Conservation (phyloP, 1,140 invertebrate species). For the Drosophila nebulosa region DNA sequence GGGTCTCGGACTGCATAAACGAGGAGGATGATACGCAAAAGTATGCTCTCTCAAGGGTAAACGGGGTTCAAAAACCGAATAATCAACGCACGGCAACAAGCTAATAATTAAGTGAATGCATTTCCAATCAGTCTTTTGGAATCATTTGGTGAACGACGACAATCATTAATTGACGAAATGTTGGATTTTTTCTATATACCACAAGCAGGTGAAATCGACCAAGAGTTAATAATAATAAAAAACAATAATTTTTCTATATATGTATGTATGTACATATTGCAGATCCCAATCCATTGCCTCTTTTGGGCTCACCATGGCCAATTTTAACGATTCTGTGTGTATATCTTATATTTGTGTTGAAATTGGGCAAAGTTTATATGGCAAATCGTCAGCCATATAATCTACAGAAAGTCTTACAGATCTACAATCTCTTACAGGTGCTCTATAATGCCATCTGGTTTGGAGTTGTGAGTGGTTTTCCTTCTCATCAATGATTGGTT, state of each 20-base stretch:
- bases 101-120: not conserved
- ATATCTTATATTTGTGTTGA: conserved; percentile 58
- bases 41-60: not conserved
- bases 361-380: conserved; percentile 51
- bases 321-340: conserved; percentile 17
- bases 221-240: not conserved
- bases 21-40: too few relatives aligned
- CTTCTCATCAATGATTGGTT: not conserved
- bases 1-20: not conserved
- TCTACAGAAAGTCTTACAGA: conserved; percentile 22
- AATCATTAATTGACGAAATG: conserved; percentile 23
- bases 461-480: conserved; percentile 26
- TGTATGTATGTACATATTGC: not conserved
- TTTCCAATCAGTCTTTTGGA: conserved; percentile 13
- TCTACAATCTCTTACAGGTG: conserved; percentile 55
- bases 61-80: not conserved
- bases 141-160: conserved; percentile 6
- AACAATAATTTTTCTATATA: not conserved
- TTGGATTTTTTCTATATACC: conserved; percentile 34
- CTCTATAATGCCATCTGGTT: conserved; percentile 44
- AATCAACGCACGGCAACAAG: not conserved
- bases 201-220: conserved; percentile 24
- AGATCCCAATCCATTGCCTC: conserved; percentile 45
- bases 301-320: conserved; percentile 47
- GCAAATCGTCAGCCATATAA: conserved; percentile 46